These are phyloP conservation scores for Eulithis testata DNA, from an alignment of 2,888 invertebrate genomes.

Conservation along the genomic window DNA sequence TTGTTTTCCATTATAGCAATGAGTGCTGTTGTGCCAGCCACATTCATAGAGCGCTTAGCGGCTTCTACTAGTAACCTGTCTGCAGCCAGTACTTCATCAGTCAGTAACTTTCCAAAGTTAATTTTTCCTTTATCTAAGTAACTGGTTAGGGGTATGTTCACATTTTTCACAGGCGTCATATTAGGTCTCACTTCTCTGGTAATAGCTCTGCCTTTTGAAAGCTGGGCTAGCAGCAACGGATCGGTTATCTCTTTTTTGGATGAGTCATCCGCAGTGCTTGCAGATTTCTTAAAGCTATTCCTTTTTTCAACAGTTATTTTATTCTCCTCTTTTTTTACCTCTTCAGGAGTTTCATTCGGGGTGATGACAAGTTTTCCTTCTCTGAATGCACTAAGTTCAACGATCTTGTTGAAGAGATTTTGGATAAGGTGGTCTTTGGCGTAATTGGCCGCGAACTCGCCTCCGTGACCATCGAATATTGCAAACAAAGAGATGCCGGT, in stretches of 20 bases:
- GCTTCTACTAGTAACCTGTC: constrained; percentile 92
- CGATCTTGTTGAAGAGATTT: constrained; percentile 90
- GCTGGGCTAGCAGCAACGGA: constrained; percentile 86
- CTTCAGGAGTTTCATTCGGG: constrained; percentile 65
- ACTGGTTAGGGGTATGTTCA: constrained; percentile 81
- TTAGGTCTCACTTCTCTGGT: constrained; percentile 85
- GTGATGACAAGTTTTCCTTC: constrained; percentile 80
- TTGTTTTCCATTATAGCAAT: constrained; percentile 94
- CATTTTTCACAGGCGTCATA: constrained; percentile 72
- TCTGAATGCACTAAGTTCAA: constrained; percentile 88
- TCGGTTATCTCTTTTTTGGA: constrained; percentile 87
- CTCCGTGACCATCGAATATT: constrained; percentile 98
- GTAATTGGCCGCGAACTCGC: constrained; percentile 97
- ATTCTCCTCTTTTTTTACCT: constrained; percentile 72
- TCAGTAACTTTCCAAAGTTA: constrained; percentile 91
- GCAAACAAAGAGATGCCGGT: constrained; percentile 95
- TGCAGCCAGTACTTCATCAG: constrained; percentile 94
- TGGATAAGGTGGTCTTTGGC: constrained; percentile 94
- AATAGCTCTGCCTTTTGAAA: constrained; percentile 86
- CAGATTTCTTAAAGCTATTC: constrained; percentile 88
- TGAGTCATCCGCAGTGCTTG: constrained; percentile 85
- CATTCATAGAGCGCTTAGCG: constrained; percentile 91
- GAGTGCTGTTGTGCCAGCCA: constrained; percentile 95
- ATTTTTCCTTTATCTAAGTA: constrained; percentile 91
- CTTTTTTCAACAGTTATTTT: constrained; percentile 79